phyloP scores from a whole-genome alignment of 2,797 vertebrate species.

The Phrynocephalus guinanensis region DNA sequence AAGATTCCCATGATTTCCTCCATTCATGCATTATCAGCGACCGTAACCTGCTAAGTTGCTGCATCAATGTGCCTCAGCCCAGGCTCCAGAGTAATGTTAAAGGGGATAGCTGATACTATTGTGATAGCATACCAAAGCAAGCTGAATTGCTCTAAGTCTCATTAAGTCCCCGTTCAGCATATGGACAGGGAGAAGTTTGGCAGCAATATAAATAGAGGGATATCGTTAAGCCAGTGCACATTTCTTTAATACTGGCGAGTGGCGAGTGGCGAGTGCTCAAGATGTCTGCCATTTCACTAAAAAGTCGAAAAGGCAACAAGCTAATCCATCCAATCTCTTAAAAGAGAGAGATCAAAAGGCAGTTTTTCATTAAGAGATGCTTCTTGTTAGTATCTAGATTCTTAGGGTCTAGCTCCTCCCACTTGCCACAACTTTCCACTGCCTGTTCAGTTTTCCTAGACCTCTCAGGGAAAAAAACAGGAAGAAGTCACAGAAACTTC shows the following conservation, averaged over 20 bases:
- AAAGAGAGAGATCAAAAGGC: not conserved
- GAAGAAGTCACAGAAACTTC: not conserved
- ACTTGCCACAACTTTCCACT: not conserved
- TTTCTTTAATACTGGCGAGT: not conserved
- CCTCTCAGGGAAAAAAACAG: not conserved
- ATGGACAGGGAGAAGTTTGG: not conserved
- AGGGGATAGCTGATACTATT: slow-evolving; percentile 8
- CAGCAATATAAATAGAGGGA: slow-evolving; percentile 24
- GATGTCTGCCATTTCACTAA: not conserved
- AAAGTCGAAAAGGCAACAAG: slow-evolving; percentile 22
- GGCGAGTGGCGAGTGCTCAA: slow-evolving; percentile 3
- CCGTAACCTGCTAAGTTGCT: not conserved
- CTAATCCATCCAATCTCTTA: not conserved
- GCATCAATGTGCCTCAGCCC: not conserved
- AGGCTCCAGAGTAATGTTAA: not conserved
- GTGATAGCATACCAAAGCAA: slow-evolving; percentile 17
- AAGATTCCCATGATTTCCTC: not conserved
- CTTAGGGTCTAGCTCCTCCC: not conserved
- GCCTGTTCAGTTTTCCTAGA: not conserved
- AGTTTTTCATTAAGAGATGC: not conserved
- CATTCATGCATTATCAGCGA: not conserved
- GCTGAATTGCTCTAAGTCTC: not conserved
- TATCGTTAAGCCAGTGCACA: slow-evolving; percentile 6
- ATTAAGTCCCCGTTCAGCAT: slow-evolving; percentile 2
- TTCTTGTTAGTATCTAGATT: not conserved